Evolutionary conservation across 2,113 vertebrate genomes (phyloP).

Genomic region (Macrotus californicus): DNA sequence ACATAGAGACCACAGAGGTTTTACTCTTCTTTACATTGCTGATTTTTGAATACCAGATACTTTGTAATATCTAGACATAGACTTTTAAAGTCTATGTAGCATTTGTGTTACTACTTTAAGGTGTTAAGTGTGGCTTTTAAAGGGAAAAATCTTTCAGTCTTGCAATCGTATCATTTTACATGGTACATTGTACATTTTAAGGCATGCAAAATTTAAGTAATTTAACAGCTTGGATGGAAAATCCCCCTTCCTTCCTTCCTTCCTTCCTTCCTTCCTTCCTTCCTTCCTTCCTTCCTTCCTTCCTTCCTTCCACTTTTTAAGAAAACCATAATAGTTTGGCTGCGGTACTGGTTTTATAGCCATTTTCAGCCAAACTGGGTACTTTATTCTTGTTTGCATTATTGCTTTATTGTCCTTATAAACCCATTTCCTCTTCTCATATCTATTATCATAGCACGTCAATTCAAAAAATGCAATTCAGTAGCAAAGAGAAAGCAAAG

Average conservation of each 20-base stretch:
- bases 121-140: background rate
- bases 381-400: background rate
- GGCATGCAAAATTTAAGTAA: background rate
- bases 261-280: too few relatives aligned
- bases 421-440: conserved; percentile 14
- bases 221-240: background rate
- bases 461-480: background rate
- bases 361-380: background rate
- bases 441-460: background rate
- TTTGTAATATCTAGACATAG: background rate
- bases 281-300: fast-evolving
- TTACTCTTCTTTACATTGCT: background rate
- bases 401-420: background rate
- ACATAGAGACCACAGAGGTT: background rate
- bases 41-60: background rate
- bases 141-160: background rate
- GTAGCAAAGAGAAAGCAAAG: background rate
- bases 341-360: background rate
- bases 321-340: background rate
- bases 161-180: background rate
- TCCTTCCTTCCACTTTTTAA: background rate
- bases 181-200: background rate
- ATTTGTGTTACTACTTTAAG: background rate
- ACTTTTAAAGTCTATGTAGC: background rate
- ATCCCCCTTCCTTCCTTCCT: background rate